phyloP scores from a whole-genome alignment of 1,140 invertebrate genomes.

The Vollenhovia emeryi region DNA sequence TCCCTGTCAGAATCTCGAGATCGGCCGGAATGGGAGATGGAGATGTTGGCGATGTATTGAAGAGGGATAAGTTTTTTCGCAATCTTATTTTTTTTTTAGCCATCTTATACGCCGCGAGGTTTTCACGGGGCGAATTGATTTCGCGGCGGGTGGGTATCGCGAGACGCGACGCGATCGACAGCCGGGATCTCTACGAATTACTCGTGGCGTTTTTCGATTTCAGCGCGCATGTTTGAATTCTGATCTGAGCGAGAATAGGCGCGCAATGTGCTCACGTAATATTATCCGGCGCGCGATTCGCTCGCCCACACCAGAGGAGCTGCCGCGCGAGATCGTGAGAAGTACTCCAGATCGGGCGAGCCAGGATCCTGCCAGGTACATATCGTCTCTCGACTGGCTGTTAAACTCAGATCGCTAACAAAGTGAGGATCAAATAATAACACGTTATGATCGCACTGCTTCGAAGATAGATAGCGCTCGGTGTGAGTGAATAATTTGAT shows the following conservation, averaged over 20 bases:
- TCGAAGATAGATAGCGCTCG: constrained; percentile 83
- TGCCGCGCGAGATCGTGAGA: constrained; percentile 77
- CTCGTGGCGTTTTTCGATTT: constrained; percentile 31
- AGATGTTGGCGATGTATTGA: background rate
- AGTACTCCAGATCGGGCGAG: constrained; percentile 80
- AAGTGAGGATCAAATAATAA: constrained; percentile 86
- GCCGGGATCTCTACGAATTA: constrained; percentile 7
- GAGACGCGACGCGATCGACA: constrained; percentile 49
- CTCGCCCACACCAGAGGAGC: constrained; percentile 31
- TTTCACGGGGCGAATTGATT: constrained; percentile 3
- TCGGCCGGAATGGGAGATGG: background rate
- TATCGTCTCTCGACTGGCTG: constrained; percentile 71
- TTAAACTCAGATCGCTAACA: constrained; percentile 83
- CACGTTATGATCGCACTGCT: constrained; percentile 81
- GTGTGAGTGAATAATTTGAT: constrained; percentile 85
- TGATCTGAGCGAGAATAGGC: constrained; percentile 1
- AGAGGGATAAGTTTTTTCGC: background rate
- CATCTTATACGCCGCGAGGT: background rate
- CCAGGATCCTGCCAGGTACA: constrained; percentile 76
- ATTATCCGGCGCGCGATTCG: constrained; percentile 27
- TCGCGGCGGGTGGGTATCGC: background rate
- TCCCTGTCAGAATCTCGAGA: background rate
- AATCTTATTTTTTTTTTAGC: background rate
- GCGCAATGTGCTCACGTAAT: constrained; percentile 28
- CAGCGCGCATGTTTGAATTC: constrained; percentile 13